A percentile compares a stretch with the other conserved stretches of the same genome.
phyloP scores from a whole-genome alignment of 2,113 vertebrate species.

The Eudyptes chrysolophus region DNA sequence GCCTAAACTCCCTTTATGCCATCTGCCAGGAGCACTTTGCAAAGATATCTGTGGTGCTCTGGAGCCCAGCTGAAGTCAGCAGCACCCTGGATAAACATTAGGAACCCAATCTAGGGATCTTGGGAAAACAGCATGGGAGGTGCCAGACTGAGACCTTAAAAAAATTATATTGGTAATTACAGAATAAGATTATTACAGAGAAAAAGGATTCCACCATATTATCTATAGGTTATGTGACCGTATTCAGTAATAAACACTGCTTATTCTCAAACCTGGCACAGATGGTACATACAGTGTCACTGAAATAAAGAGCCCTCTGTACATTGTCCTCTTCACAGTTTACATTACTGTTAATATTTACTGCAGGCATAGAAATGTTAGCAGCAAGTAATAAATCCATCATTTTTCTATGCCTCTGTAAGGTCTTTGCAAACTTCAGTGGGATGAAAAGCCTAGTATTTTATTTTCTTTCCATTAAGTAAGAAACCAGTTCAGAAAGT shows the following conservation, averaged over 20 bases:
- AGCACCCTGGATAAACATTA: not conserved
- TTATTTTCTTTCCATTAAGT: not conserved
- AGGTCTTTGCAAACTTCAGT: not conserved
- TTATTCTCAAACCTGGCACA: not conserved
- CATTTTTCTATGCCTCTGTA: not conserved
- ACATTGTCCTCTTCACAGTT: not conserved
- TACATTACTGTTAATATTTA: not conserved
- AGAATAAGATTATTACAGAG: not conserved
- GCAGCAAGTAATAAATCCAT: not conserved
- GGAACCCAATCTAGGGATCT: not conserved
- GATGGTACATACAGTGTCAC: not conserved
- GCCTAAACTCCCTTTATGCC: not conserved
- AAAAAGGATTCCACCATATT: not conserved
- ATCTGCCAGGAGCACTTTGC: not conserved
- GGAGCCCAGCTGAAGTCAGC: not conserved
- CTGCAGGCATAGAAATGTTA: not conserved
- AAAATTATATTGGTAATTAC: not conserved
- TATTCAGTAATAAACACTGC: not conserved
- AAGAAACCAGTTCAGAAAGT: not conserved
- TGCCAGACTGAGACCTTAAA: not conserved
- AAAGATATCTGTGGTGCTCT: not conserved
- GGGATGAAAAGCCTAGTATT: not conserved
- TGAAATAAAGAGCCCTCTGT: constrained; percentile 3
- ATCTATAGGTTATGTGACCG: not conserved
- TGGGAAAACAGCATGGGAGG: not conserved